Evolutionary conservation across 2,113 vertebrate species (phyloP), one percentile per base, ranked within the genome.

Genomic region (Pleuronectes platessa): DNA sequence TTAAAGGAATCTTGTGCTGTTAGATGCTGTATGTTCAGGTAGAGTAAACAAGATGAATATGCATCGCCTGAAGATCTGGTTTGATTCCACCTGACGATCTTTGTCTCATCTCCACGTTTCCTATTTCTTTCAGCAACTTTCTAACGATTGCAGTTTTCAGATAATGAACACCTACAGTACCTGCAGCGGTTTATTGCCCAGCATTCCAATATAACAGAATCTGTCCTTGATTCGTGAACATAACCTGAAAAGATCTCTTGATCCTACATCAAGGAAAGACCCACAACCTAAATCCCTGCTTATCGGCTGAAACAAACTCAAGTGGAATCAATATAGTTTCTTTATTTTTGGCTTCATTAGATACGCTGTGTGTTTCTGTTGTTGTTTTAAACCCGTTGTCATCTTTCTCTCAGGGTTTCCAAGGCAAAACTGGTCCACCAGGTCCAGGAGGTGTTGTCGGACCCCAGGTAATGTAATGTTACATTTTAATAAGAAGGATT

Each of bases 391-490:
- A 65, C 12, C 0, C 40, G 1, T 45, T 86, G 14, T 84, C 45
- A 26, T 51, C 20, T 87, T 24, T 56, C 40, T 83, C 66, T 64
- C 85, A 99, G 98, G 98, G 98, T 82, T 99, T 99, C 93, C 98
- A 99, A 98, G 98, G 98, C 56, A 99, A 99, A 92, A 99, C 97
- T 2, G 98, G 98, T 65, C 98, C 98, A 62, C 97, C 98, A 26
- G 98, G 98, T 6, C 98, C 98, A 71, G 98, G 97, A 58, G 98
- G 98, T 45, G 98, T 99, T 56, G 97, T 99, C 47, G 98, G 98
- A 24, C 98, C 98, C 20, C 98, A 99, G 96, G 98, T 98, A 93
- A 67, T 68, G 3, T 55, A 93, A 67, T 68, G 3, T 55, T 23
- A 66, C 1, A 15, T 55, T 65, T 51, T 51, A 35, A 61, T 62